Conservation (phyloP, 2,797 vertebrate genomes). For the Crocodylus rhombifer region DNA sequence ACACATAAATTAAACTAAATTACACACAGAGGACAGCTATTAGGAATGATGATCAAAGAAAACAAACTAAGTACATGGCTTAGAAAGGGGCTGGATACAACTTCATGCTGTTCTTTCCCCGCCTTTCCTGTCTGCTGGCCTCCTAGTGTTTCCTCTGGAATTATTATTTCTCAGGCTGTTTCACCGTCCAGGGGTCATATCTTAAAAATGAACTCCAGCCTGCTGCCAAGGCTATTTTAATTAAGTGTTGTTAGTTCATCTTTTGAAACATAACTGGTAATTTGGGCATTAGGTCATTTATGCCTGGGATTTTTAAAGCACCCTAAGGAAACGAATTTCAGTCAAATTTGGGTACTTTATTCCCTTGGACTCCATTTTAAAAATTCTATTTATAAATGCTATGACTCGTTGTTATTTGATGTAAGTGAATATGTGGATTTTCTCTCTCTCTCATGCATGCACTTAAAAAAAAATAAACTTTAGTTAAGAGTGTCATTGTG, state of each 20-base stretch:
- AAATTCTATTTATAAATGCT: constrained; percentile 7
- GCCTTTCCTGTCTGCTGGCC: constrained; percentile 34
- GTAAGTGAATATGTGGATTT: background rate
- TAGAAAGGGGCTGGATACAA: constrained; percentile 41
- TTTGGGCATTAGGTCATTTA: background rate
- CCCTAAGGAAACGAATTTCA: background rate
- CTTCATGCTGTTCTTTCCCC: constrained; percentile 45
- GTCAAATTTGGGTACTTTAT: accelerated
- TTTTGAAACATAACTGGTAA: background rate
- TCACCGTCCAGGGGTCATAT: constrained; percentile 28
- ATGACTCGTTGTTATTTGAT: background rate
- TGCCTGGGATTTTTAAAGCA: background rate
- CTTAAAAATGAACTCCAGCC: constrained; percentile 34
- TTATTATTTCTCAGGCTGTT: constrained; percentile 46
- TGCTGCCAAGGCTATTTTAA: constrained; percentile 34
- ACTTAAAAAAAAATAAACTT: background rate
- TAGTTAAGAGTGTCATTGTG: constrained; percentile 3
- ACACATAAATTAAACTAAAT: constrained; percentile 74
- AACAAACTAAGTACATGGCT: constrained; percentile 58
- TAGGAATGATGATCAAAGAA: constrained; percentile 69
- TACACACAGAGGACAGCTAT: constrained; percentile 66
- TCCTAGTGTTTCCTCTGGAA: constrained; percentile 43
- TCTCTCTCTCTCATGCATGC: background rate
- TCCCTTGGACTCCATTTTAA: background rate
- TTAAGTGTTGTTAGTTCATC: constrained; percentile 28